Conservation (phyloP, 1,140 invertebrate species). For the Eufriesea mexicana region DNA sequence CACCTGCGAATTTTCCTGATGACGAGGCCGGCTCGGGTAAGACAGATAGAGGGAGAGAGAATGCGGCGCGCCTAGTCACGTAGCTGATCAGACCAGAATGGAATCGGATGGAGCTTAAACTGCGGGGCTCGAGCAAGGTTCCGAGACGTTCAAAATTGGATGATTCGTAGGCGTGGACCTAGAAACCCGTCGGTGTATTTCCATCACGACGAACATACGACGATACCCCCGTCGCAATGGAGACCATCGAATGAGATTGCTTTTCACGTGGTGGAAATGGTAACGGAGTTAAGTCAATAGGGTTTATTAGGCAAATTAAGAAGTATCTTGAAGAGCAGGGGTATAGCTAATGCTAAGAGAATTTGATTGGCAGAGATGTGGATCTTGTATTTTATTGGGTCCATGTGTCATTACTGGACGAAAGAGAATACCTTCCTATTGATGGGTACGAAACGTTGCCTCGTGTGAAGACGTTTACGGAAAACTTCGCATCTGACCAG, state of each 20-base stretch:
- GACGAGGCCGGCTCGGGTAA: background rate
- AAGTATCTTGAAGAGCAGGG: no score
- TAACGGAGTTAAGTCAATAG: background rate
- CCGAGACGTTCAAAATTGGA: conserved; percentile 52
- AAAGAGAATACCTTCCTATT: no score
- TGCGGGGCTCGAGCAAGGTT: conserved; percentile 29
- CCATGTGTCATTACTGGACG: no score
- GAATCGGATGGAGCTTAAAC: background rate
- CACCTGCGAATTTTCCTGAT: conserved; percentile 55
- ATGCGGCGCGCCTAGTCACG: conserved; percentile 6
- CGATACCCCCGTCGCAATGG: background rate
- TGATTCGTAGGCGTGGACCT: conserved; percentile 53
- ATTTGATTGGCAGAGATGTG: background rate
- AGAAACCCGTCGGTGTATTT: conserved; percentile 49
- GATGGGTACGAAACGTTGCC: no score
- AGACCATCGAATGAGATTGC: conserved; percentile 1
- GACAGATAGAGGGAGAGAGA: background rate
- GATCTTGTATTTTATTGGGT: no score
- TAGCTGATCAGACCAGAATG: conserved; percentile 5
- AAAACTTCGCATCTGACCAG: background rate
- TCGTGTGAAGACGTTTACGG: no score
- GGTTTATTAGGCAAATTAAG: background rate
- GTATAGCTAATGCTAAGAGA: background rate
- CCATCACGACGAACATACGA: conserved; percentile 34
- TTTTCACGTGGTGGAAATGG: background rate